Evolutionary conservation across 1,140 invertebrate species (phyloP).

Genomic region (Plectus sambesii): DNA sequence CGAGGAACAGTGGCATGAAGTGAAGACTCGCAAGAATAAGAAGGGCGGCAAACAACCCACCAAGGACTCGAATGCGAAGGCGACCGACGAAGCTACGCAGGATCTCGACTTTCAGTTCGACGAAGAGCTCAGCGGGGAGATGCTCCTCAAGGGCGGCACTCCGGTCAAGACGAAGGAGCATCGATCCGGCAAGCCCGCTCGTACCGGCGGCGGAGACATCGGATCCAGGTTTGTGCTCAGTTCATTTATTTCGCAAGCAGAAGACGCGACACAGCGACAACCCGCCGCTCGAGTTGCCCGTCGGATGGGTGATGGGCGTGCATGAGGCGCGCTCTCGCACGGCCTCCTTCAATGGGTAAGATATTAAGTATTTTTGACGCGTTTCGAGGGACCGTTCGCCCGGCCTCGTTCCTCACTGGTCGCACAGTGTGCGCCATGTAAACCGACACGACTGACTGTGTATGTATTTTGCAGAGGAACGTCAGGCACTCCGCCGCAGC

Average conservation of each 20-base stretch:
- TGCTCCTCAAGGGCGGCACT: conserved; percentile 63
- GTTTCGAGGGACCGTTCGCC: conserved; percentile 32
- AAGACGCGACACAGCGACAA: conserved; percentile 83
- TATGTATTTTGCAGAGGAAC: no score
- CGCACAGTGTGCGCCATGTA: no score
- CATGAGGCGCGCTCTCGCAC: conserved; percentile 61
- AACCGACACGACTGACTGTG: no score
- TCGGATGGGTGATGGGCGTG: conserved; percentile 95
- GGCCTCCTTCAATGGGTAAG: conserved; percentile 53
- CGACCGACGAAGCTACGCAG: conserved; percentile 17
- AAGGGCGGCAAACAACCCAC: conserved; percentile 13
- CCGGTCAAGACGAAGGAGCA: conserved; percentile 60
- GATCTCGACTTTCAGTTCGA: conserved; percentile 94
- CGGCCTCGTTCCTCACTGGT: no score
- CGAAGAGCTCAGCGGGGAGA: conserved; percentile 69
- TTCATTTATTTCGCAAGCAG: no score
- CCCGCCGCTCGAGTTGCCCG: conserved; percentile 84
- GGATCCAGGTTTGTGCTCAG: no score
- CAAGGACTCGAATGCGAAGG: conserved; percentile 6
- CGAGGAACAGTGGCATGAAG: conserved; percentile 26
- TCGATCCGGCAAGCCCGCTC: conserved; percentile 28
- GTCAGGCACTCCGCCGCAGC: background rate
- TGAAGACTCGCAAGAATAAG: conserved; percentile 33
- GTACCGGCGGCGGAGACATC: conserved; percentile 15
- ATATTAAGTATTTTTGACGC: conserved; percentile 28